Conservation (phyloP, 2,888 invertebrate species). For the Pseudanteris insignis region DNA sequence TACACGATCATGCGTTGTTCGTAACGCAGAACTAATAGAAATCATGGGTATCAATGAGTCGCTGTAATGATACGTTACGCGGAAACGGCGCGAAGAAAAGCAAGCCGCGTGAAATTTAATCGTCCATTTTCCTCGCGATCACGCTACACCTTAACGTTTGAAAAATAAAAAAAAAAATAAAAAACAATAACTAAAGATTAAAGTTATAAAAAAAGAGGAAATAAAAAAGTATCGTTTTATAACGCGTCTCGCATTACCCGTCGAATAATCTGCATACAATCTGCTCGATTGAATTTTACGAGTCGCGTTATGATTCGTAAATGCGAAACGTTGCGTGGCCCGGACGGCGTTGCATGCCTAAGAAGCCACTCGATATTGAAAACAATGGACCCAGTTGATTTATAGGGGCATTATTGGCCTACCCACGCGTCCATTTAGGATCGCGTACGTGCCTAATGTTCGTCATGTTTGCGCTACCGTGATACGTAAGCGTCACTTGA, state of each 20-base stretch:
- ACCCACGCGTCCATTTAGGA: slow-evolving; percentile 53
- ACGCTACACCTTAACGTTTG: slow-evolving; percentile 6
- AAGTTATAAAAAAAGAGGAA: no score
- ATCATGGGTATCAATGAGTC: no score
- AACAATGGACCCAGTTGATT: slow-evolving; percentile 60
- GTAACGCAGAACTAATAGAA: no score
- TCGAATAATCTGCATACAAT: slow-evolving; percentile 34
- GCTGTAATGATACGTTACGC: no score
- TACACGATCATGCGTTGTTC: no score
- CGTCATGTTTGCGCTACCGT: slow-evolving; percentile 40
- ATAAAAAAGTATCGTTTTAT: no score
- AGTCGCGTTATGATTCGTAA: slow-evolving; percentile 30
- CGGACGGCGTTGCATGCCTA: slow-evolving; percentile 21
- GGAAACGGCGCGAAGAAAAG: not conserved
- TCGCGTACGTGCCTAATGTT: slow-evolving; percentile 51
- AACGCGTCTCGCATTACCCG: slow-evolving; percentile 29
- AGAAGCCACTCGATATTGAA: slow-evolving; percentile 54
- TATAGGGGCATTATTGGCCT: slow-evolving; percentile 60
- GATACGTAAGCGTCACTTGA: slow-evolving; percentile 42
- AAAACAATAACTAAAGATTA: no score
- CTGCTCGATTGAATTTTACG: slow-evolving; percentile 29
- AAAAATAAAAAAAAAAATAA: no score
- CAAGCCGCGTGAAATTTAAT: slow-evolving; percentile 26
- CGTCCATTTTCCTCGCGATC: slow-evolving; percentile 26
- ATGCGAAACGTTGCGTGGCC: slow-evolving; percentile 34